phyloP scores from a whole-genome alignment of 1,140 invertebrate genomes.

The Penaeus japonicus region DNA sequence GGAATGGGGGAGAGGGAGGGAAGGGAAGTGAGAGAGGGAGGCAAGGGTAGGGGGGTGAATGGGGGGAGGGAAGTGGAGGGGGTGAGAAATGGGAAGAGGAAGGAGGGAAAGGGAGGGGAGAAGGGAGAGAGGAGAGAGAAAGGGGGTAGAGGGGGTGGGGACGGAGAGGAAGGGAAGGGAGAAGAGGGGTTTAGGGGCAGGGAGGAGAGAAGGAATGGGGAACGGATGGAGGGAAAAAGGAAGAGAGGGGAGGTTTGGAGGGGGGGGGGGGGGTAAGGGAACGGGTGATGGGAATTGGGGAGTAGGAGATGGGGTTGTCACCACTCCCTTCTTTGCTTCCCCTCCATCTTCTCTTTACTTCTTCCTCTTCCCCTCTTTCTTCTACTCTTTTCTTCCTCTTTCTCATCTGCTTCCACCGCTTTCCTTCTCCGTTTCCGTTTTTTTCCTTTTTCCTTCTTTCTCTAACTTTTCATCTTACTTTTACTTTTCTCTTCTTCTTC shows the following conservation, averaged over 20 bases:
- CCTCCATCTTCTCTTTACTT: not conserved
- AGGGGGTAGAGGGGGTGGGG: not conserved
- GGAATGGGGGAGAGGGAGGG: not conserved
- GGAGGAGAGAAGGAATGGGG: not conserved
- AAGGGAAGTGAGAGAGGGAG: not conserved
- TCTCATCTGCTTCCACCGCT: too few relatives aligned
- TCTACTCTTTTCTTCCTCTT: constrained; percentile 8
- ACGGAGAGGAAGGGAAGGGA: not conserved
- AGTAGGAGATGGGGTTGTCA: too few relatives aligned
- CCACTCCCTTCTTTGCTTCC: too few relatives aligned
- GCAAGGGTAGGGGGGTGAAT: not conserved
- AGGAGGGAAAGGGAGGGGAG: not conserved
- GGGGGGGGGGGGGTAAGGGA: not conserved
- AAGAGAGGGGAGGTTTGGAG: not conserved
- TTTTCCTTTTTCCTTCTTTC: too few relatives aligned
- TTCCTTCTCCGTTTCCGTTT: too few relatives aligned
- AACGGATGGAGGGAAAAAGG: not conserved
- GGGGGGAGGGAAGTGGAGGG: not conserved
- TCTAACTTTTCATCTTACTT: too few relatives aligned
- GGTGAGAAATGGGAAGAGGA: not conserved
- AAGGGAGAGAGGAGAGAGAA: not conserved
- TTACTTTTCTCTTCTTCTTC: too few relatives aligned
- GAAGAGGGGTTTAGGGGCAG: not conserved
- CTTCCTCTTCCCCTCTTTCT: not conserved
- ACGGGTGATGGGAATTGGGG: not conserved